These are phyloP conservation scores for Exaiptasia diaphana DNA, from an alignment of 64 coral and sea anemone genomes.

Conservation along the genomic window DNA sequence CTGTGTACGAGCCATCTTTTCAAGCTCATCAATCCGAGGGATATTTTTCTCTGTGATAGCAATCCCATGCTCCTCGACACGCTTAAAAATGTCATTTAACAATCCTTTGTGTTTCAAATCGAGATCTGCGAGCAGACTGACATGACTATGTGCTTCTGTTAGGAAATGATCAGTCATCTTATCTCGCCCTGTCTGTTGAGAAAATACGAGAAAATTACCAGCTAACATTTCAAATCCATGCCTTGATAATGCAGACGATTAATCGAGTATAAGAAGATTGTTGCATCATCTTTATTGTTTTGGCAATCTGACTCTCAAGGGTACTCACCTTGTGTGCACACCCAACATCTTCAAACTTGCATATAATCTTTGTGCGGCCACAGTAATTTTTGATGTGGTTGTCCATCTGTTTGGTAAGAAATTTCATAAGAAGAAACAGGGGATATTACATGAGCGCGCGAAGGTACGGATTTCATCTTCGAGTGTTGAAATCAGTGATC, in stretches of 20 bases:
- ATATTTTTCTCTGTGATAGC: constrained; percentile 18
- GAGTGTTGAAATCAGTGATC: neutral
- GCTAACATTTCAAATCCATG: neutral
- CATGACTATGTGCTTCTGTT: constrained; percentile 68
- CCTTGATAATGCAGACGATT: neutral
- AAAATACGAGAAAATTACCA: neutral
- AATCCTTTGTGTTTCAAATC: constrained; percentile 55
- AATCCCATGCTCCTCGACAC: constrained; percentile 46
- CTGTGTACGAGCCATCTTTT: constrained; percentile 82
- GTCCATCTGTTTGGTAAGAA: constrained; percentile 66
- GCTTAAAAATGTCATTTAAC: neutral
- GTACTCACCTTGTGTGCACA: constrained; percentile 71
- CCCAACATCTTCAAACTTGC: constrained; percentile 70
- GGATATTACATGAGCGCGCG: neutral
- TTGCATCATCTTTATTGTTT: neutral
- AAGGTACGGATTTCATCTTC: neutral
- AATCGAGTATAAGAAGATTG: neutral
- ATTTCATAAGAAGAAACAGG: neutral
- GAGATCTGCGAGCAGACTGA: constrained; percentile 60
- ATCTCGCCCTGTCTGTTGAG: constrained; percentile 71
- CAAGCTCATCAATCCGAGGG: constrained; percentile 65
- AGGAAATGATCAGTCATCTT: constrained; percentile 85
- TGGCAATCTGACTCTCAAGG: too few species aligned
- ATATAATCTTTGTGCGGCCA: constrained; percentile 70
- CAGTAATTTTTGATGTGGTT: constrained; percentile 68